Evolutionary conservation across 2,888 invertebrate species (phyloP).

Genomic region (Lepidonotus clava): DNA sequence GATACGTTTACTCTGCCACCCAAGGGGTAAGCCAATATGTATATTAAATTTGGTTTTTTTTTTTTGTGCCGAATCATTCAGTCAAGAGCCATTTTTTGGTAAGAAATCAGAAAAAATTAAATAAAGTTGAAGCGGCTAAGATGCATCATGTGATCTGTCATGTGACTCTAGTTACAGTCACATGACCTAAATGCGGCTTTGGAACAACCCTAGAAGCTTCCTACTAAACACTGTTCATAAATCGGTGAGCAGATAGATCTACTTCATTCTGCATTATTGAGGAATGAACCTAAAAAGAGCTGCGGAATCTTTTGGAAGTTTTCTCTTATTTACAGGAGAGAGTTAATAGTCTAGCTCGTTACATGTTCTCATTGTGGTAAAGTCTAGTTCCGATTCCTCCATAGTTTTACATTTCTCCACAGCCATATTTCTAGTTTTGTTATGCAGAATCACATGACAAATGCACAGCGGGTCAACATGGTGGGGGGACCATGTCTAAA

Average conservation of each 20-base stretch:
- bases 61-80: conserved; percentile 1
- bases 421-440: conserved; percentile 38
- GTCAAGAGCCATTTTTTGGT: background rate
- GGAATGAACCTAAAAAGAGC: conserved; percentile 37
- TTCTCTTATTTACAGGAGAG: background rate
- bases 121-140: conserved; percentile 34
- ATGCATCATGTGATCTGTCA: conserved; percentile 44
- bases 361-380: conserved; percentile 15
- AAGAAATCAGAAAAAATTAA: conserved; percentile 26
- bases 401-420: conserved; percentile 43
- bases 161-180: conserved; percentile 48
- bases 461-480: conserved; percentile 43
- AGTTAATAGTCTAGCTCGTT: conserved; percentile 36
- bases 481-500: background rate
- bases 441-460: conserved; percentile 77
- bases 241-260: conserved; percentile 27
- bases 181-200: conserved; percentile 10
- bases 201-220: conserved; percentile 40
- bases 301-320: background rate
- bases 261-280: conserved; percentile 45
- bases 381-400: conserved; percentile 26
- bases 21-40: background rate
- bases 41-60: background rate
- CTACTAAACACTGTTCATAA: conserved; percentile 2
- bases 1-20: background rate